Conservation (phyloP, 2,113 vertebrate species). For the Hemichromis elongatus region DNA sequence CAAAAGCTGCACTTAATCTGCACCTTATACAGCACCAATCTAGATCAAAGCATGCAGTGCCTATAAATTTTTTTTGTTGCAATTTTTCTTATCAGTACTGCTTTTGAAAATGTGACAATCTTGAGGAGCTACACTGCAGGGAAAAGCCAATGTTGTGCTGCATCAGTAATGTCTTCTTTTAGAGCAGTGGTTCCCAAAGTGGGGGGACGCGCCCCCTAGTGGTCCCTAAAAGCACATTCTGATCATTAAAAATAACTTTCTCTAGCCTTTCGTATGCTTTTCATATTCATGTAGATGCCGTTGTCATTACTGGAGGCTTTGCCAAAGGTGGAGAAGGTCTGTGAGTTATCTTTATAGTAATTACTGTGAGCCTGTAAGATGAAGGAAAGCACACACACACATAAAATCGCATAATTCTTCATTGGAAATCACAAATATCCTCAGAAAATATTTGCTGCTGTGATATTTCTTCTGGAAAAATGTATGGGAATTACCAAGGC, state of each 20-base stretch:
- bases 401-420: background rate
- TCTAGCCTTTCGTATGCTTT: background rate
- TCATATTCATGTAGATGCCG: background rate
- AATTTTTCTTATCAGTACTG: too few relatives aligned
- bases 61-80: too few relatives aligned
- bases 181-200: too few relatives aligned
- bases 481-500: background rate
- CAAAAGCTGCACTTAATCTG: too few relatives aligned
- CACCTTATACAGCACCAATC: too few relatives aligned
- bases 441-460: background rate
- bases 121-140: too few relatives aligned
- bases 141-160: too few relatives aligned
- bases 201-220: too few relatives aligned
- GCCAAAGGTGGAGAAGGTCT: background rate
- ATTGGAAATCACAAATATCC: background rate
- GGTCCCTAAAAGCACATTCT: background rate
- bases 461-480: background rate
- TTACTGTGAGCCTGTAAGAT: background rate
- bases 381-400: background rate
- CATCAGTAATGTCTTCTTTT: too few relatives aligned
- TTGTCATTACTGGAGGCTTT: background rate
- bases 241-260: background rate
- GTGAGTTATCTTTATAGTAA: background rate
- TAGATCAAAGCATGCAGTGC: too few relatives aligned
- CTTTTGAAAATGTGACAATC: too few relatives aligned